Percentiles rank a stretch among this genome's conserved stretches.
phyloP scores from a whole-genome alignment of 1,140 invertebrate species.

The Ceratosolen fusciceps region DNA sequence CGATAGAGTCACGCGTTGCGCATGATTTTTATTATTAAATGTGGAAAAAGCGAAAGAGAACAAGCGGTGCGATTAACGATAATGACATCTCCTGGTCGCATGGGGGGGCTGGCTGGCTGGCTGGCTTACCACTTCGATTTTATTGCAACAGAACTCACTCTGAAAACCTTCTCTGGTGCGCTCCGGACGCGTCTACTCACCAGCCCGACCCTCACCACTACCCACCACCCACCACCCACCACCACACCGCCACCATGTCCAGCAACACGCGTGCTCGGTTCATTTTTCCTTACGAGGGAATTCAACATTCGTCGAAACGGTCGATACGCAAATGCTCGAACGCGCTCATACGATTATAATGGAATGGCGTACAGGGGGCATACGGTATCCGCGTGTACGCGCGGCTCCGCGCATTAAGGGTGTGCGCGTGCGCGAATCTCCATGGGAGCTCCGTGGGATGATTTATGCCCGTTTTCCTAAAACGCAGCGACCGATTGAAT shows the following conservation, averaged over 20 bases:
- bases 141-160: background rate
- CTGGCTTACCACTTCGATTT: slow-evolving; percentile 5
- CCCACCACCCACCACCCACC: background rate
- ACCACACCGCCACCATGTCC: background rate
- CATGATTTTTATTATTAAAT: slow-evolving; percentile 20
- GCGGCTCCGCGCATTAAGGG: too few relatives aligned
- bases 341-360: background rate
- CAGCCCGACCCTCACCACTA: too few relatives aligned
- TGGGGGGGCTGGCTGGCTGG: background rate
- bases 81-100: slow-evolving; percentile 13
- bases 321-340: background rate
- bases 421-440: background rate
- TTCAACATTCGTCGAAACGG: background rate
- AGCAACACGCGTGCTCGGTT: too few relatives aligned
- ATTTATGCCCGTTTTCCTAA: slow-evolving; percentile 16
- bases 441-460: background rate
- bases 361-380: background rate
- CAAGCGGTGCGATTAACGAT: background rate
- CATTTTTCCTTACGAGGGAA: too few relatives aligned
- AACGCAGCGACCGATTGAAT: background rate
- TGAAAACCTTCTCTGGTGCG: background rate
- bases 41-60: slow-evolving; percentile 18
- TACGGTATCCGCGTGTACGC: too few relatives aligned
- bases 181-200: too few relatives aligned
- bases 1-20: background rate